Conservation (phyloP, 2,888 invertebrate genomes). For the Agrotis segetum region DNA sequence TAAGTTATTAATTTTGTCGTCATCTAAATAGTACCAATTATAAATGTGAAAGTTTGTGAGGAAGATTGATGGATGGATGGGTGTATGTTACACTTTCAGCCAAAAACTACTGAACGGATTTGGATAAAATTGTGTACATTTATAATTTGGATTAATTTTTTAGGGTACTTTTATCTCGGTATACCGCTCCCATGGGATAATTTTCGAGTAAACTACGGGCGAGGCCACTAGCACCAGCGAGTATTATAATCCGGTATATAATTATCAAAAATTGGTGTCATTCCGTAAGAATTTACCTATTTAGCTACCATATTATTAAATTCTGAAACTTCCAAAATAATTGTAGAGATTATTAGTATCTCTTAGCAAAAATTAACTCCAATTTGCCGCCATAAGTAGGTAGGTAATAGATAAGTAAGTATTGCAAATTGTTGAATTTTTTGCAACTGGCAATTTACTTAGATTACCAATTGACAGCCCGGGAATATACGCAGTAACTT, state of each 20-base stretch:
- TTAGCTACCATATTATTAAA: not conserved
- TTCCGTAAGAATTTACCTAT: not conserved
- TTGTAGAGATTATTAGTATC: conserved; percentile 10
- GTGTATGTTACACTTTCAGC: no score
- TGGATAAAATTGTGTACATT: no score
- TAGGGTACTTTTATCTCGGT: no score
- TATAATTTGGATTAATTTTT: no score
- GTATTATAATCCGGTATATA: no score
- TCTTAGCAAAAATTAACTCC: conserved; percentile 22
- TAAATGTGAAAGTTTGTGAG: no score
- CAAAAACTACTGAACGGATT: no score
- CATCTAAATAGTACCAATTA: no score
- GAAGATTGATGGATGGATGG: no score
- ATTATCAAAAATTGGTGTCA: not conserved
- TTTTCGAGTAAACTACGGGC: no score
- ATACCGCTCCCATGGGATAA: no score
- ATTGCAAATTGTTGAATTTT: conserved; percentile 27
- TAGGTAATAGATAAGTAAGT: conserved; percentile 3
- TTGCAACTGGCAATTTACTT: not conserved
- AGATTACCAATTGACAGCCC: not conserved
- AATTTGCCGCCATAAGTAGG: conserved; percentile 12
- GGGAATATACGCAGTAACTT: not conserved
- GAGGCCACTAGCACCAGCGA: no score
- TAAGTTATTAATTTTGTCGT: not conserved
- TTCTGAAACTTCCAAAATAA: conserved; percentile 19